Conservation (phyloP, 92 coral and sea anemone genomes). For the Palythoa grandiflora region DNA sequence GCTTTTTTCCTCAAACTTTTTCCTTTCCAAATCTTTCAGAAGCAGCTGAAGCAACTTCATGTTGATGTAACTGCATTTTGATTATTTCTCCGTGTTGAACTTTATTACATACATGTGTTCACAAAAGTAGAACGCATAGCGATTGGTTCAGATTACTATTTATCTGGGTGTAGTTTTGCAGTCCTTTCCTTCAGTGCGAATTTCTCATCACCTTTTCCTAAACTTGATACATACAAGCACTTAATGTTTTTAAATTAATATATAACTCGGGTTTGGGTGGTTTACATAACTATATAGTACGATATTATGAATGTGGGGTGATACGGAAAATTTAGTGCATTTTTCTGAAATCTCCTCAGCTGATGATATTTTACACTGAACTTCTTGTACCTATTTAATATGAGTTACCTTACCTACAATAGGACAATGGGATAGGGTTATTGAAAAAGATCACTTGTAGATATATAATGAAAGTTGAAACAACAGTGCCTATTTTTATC, state of each 20-base stretch:
- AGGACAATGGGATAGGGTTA: not conserved
- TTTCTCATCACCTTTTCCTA: not conserved
- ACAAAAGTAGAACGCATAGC: not conserved
- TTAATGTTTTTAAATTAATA: not conserved
- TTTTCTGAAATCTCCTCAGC: not conserved
- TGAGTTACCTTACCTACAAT: not conserved
- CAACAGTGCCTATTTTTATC: conserved; percentile 43
- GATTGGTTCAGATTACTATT: not conserved
- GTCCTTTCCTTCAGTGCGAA: not conserved
- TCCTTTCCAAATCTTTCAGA: no score
- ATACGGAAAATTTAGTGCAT: not conserved
- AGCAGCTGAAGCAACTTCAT: no score
- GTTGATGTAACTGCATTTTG: not conserved
- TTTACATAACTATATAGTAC: not conserved
- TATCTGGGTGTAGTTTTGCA: not conserved
- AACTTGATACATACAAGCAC: not conserved
- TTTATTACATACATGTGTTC: not conserved
- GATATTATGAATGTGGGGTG: not conserved
- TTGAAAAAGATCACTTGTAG: not conserved
- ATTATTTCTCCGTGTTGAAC: not conserved
- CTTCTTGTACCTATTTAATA: conserved; percentile 1
- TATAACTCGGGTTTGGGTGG: not conserved
- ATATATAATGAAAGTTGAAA: conserved; percentile 1
- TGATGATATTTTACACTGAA: not conserved
- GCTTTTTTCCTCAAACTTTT: no score